phyloP scores from a whole-genome alignment of 2,888 invertebrate genomes.

The Amorpha juglandis region DNA sequence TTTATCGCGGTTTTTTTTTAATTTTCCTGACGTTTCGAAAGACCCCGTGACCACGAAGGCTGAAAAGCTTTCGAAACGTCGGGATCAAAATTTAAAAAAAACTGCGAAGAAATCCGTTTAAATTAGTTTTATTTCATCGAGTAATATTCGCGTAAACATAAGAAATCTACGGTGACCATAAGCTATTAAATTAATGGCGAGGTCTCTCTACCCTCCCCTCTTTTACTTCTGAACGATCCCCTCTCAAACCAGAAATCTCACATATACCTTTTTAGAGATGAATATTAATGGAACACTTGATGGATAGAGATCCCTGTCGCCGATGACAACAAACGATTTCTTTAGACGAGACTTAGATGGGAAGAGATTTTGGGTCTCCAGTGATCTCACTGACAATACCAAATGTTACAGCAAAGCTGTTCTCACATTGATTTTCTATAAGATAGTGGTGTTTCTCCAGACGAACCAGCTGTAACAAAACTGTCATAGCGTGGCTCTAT shows the following conservation, averaged over 20 bases:
- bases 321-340: background rate
- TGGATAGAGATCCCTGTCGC: background rate
- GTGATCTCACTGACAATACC: background rate
- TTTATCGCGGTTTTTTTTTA: no score
- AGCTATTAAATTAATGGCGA: background rate
- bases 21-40: no score
- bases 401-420: background rate
- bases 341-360: background rate
- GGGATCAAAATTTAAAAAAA: no score
- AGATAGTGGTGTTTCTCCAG: conserved; percentile 3
- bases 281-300: background rate
- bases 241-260: background rate
- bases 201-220: background rate
- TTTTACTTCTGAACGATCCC: no score
- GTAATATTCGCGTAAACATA: no score
- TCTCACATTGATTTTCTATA: background rate
- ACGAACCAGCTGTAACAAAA: background rate
- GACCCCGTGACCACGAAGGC: no score
- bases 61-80: no score
- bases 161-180: background rate
- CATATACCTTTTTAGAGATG: background rate
- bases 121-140: no score
- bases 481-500: background rate
- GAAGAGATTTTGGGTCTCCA: background rate
- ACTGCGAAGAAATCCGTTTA: no score